Base-by-base conservation (phyloP, 2,797 vertebrate species). In the Hoplostethus mediterraneus region DNA sequence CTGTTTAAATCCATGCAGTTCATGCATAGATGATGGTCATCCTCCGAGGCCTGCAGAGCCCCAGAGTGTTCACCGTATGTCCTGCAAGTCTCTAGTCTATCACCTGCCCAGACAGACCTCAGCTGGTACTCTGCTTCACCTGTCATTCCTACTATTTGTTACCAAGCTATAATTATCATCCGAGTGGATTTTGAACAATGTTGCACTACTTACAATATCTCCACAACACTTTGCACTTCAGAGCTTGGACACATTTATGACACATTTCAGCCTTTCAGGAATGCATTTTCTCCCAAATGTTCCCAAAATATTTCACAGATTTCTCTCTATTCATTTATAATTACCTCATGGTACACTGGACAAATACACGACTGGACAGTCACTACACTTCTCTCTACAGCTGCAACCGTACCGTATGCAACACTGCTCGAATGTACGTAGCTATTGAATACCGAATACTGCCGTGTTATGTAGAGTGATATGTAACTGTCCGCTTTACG, bases 1-100 rank as follows among this genome's bases (percentile, higher is more conserved):
- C 85, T 81, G 87, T 82, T 89, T 84, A 86, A 88, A 92, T 92
- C 94, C 95, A 96, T 95, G 95, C 95, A 92, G 70, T 68, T 94
- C 95, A 96, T 95, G 94, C 95, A 94, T 89, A 92, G 89, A 91
- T 86, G 91, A 81, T 79, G 74, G 78, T 80, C 79, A 73, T 76
- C 76, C 69, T 89, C 84, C 57, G 79, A 79, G 79, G 77, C 73
- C 80, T 64, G 40, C 54, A 21, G 51, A 71, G 71, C 74, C 75
- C 31, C 6, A 1, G 6, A 69, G 63, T 62, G 78, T 81, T 75
- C 63, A 36, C 78, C 53, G 67, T 77, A 33, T 11, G 71, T 79
- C 75, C 73, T 73, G 56, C 28, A 59, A 25, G 5, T 73, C 52
- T 63, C 42, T 55, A 54, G 68, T 59, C 40, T 67, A 77, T 57